Evolutionary conservation across 2,888 invertebrate genomes (phyloP).

Genomic region (Rotaria macrura): DNA sequence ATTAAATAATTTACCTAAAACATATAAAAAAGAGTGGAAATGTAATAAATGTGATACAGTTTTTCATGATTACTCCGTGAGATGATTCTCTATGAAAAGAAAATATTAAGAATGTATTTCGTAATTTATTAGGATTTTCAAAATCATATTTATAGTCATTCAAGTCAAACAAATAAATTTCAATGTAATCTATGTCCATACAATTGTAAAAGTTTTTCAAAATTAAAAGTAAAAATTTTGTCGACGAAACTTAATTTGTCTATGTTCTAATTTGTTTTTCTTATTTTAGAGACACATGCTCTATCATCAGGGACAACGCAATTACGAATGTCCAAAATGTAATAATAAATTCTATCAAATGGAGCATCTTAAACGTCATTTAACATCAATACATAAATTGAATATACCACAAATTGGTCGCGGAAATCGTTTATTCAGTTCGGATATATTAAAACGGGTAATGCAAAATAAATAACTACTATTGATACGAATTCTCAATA

Average conservation of each 20-base stretch:
- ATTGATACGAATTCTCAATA: no score
- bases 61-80: constrained; percentile 31
- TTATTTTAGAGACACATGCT: constrained; percentile 32
- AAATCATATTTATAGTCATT: constrained; percentile 32
- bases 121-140: constrained; percentile 25
- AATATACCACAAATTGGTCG: constrained; percentile 15
- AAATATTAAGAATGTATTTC: neutral
- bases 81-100: neutral
- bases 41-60: constrained; percentile 29
- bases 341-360: constrained; percentile 34
- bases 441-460: constrained; percentile 11
- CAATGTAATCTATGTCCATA: constrained; percentile 30
- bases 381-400: constrained; percentile 32
- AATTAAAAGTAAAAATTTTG: constrained; percentile 27
- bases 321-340: constrained; percentile 31
- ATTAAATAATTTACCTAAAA: constrained; percentile 30
- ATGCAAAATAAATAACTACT: no score
- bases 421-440: neutral
- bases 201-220: constrained; percentile 33
- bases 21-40: constrained; percentile 33
- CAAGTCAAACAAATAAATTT: constrained; percentile 31
- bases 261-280: neutral
- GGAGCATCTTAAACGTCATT: constrained; percentile 34
- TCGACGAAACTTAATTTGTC: neutral
- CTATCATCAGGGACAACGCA: constrained; percentile 30